phyloP scores from a whole-genome alignment of 2,888 invertebrate genomes.

The Leptopilina drosophilae region DNA sequence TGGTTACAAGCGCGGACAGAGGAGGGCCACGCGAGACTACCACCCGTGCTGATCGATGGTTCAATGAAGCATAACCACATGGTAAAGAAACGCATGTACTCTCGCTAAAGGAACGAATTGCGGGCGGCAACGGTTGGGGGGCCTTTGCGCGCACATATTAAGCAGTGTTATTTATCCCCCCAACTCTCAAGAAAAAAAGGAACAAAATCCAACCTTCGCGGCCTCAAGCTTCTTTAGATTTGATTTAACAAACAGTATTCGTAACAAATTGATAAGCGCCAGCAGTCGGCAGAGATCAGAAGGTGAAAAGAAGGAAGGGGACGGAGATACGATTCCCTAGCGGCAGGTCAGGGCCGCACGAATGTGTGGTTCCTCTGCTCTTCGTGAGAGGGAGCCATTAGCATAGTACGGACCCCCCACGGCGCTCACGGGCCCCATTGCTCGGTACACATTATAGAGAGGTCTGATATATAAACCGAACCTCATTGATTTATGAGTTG shows the following conservation, averaged over 20 bases:
- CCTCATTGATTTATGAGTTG: constrained; percentile 75
- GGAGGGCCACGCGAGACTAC: constrained; percentile 37
- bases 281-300: constrained; percentile 73
- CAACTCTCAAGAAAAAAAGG: constrained; percentile 34
- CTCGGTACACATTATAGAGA: constrained; percentile 72
- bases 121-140: constrained; percentile 48
- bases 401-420: constrained; percentile 75
- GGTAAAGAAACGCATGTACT: constrained; percentile 65
- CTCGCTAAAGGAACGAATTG: constrained; percentile 57
- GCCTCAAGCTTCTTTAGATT: constrained; percentile 65
- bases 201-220: constrained; percentile 23
- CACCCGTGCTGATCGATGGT: constrained; percentile 67
- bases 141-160: constrained; percentile 69
- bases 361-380: constrained; percentile 51
- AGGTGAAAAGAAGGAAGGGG: constrained; percentile 50
- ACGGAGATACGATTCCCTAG: constrained; percentile 53
- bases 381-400: constrained; percentile 76
- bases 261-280: constrained; percentile 77
- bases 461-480: constrained; percentile 76
- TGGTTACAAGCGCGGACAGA: constrained; percentile 37
- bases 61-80: constrained; percentile 60
- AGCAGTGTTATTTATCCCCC: constrained; percentile 74
- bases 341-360: constrained; percentile 72
- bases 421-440: constrained; percentile 67
- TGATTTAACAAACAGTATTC: constrained; percentile 74